A percentile compares a stretch with the other conserved stretches of the same genome.
These are phyloP conservation scores for Poecilia gillii DNA, from an alignment of 2,797 vertebrate genomes.

Conservation along the genomic window DNA sequence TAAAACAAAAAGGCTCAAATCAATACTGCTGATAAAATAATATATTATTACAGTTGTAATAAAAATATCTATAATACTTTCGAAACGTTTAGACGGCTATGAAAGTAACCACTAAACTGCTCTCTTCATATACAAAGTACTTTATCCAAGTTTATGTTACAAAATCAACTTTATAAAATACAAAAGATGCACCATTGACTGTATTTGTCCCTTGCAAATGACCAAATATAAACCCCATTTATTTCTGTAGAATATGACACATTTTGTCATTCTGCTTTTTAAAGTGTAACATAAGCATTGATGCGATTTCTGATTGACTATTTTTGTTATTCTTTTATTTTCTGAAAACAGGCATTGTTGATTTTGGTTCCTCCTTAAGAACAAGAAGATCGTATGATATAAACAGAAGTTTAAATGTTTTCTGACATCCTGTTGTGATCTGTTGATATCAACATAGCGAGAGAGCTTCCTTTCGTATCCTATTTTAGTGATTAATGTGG, in stretches of 20 bases:
- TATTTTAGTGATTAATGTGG: neutral
- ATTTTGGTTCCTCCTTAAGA: neutral
- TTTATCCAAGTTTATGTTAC: neutral
- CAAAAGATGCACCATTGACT: neutral
- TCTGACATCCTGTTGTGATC: neutral
- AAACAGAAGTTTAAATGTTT: neutral
- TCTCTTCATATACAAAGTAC: neutral
- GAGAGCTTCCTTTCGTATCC: neutral
- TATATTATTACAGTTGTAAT: neutral
- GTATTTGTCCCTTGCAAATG: neutral
- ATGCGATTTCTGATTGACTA: neutral
- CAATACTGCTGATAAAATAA: neutral
- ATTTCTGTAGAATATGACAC: neutral
- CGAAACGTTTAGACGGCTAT: neutral
- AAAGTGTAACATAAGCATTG: neutral
- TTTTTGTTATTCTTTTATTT: neutral
- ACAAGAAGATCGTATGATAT: neutral
- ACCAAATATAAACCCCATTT: neutral
- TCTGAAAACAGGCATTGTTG: neutral
- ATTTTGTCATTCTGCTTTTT: neutral
- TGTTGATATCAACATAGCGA: neutral
- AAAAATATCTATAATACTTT: neutral
- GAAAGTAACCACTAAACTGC: neutral
- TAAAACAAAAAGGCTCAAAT: neutral
- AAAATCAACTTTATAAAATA: neutral